Conservation (phyloP, 2,113 vertebrate genomes). For the Pipa parva region DNA sequence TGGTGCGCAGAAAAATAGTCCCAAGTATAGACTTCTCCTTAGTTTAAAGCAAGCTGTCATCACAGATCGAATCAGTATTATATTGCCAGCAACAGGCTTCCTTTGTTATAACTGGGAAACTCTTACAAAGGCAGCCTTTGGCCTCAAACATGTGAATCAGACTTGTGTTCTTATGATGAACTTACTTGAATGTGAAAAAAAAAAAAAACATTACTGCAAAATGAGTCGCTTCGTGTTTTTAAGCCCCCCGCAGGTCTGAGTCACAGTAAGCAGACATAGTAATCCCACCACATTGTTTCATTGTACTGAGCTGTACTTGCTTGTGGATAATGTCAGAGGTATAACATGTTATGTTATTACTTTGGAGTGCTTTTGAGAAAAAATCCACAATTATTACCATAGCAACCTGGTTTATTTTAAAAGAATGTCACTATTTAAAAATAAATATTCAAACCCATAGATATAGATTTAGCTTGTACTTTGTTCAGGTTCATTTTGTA, state of each 20-base stretch:
- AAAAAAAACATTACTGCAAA: neutral
- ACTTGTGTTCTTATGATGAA: neutral
- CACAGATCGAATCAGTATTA: too few relatives aligned
- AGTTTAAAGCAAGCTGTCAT: too few relatives aligned
- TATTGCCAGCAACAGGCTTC: too few relatives aligned
- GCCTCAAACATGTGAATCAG: too few relatives aligned
- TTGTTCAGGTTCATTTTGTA: conserved; percentile 26
- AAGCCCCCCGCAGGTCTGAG: conserved; percentile 8
- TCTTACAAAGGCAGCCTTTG: too few relatives aligned
- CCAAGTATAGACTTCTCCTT: too few relatives aligned
- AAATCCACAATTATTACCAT: conserved; percentile 9
- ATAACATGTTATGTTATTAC: conserved; percentile 12
- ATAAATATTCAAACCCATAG: conserved; percentile 10
- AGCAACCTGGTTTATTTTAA: conserved; percentile 29
- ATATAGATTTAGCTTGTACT: conserved; percentile 28
- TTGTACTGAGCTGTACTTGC: neutral
- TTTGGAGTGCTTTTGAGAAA: conserved; percentile 9
- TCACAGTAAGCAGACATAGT: conserved; percentile 13
- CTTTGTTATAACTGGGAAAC: too few relatives aligned
- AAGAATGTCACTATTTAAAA: conserved; percentile 32
- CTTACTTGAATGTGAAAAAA: neutral
- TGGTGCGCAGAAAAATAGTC: too few relatives aligned
- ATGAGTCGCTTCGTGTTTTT: neutral
- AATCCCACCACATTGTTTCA: conserved; percentile 19
- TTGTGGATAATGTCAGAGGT: conserved; percentile 20